Conservation (phyloP, 2,888 invertebrate genomes). For the Lottia scabra region DNA sequence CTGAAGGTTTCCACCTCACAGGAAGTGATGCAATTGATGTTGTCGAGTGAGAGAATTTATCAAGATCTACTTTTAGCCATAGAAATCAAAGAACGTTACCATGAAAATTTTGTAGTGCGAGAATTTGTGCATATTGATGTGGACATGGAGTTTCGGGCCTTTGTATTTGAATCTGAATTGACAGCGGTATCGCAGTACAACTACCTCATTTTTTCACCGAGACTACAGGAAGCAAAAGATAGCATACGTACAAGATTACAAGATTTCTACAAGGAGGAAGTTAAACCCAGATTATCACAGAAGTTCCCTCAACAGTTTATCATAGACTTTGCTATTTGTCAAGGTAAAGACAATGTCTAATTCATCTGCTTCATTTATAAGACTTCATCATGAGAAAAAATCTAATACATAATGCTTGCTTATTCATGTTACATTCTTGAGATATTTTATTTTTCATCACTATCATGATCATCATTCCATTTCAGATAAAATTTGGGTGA, state of each 20-base stretch:
- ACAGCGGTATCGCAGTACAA: conserved; percentile 57
- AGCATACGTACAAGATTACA: conserved; percentile 31
- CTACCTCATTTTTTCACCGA: conserved; percentile 49
- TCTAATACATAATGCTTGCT: too few species aligned
- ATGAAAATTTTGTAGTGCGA: conserved; percentile 55
- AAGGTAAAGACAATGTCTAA: conserved; percentile 36
- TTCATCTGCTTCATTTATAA: not conserved
- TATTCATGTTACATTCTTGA: too few species aligned
- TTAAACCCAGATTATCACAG: conserved; percentile 39
- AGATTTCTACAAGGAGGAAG: conserved; percentile 35
- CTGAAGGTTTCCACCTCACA: conserved; percentile 41
- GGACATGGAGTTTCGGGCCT: conserved; percentile 60
- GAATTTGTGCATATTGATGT: conserved; percentile 54
- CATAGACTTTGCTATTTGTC: conserved; percentile 56
- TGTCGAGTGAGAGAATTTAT: conserved; percentile 55
- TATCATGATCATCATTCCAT: too few species aligned
- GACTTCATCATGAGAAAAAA: too few species aligned
- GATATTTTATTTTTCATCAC: not conserved
- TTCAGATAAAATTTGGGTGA: conserved; percentile 54
- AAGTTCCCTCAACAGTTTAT: conserved; percentile 45
- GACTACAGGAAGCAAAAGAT: conserved; percentile 37
- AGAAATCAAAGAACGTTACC: conserved; percentile 42
- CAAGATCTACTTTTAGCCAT: conserved; percentile 56
- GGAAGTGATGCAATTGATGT: conserved; percentile 52
- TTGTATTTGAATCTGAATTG: conserved; percentile 45